phyloP scores from a whole-genome alignment of 2,113 vertebrate species.

The Jaculus jaculus region DNA sequence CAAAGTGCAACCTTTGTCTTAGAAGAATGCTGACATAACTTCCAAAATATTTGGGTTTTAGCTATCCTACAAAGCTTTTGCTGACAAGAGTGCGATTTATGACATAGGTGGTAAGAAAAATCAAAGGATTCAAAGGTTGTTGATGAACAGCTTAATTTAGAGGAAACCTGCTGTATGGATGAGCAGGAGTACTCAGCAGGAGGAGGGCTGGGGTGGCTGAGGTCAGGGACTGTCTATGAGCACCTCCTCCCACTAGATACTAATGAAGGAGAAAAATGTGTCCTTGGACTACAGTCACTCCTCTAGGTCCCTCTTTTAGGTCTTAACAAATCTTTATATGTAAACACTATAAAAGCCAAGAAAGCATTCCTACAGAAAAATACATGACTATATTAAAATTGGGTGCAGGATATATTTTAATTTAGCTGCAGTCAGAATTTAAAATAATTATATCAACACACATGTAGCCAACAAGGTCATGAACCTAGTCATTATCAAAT shows the following conservation, averaged over 20 bases:
- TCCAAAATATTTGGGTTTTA: constrained; percentile 27
- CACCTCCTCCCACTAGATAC: neutral
- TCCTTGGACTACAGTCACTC: neutral
- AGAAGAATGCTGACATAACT: neutral
- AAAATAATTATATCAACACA: constrained; percentile 11
- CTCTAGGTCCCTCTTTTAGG: neutral
- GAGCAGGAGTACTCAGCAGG: fast-evolving
- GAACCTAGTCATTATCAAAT: constrained; percentile 35
- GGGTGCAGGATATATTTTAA: constrained; percentile 1
- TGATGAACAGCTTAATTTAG: constrained; percentile 58
- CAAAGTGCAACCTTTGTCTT: constrained; percentile 1
- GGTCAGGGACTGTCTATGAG: neutral
- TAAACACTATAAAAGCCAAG: neutral
- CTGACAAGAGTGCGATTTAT: constrained; percentile 52
- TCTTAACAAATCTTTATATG: neutral
- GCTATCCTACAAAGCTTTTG: constrained; percentile 6
- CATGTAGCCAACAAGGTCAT: neutral
- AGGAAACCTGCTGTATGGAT: neutral
- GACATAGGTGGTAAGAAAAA: neutral
- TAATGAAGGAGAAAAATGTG: neutral
- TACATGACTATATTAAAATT: constrained; percentile 20
- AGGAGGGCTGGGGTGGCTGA: neutral
- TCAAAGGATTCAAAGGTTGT: neutral
- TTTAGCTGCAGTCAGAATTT: constrained; percentile 31
- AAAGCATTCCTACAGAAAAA: constrained; percentile 13